phyloP scores from a whole-genome alignment of 2,797 vertebrate genomes.

The Sparidentex hasta region DNA sequence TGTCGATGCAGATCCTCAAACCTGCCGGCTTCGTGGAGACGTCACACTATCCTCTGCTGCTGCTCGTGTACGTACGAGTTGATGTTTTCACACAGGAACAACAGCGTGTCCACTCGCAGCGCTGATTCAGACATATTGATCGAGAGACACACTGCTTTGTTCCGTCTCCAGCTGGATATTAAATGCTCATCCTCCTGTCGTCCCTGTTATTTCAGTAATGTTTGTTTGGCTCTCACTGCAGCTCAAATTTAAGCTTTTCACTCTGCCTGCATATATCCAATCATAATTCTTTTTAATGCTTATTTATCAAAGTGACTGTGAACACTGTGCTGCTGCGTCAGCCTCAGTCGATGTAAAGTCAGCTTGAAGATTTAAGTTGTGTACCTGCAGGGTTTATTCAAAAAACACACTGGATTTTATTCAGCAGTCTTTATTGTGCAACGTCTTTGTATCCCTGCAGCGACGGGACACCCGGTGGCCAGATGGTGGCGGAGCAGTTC shows the following conservation, averaged over 20 bases:
- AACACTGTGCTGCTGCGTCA: neutral
- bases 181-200: slow-evolving; percentile 37
- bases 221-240: slow-evolving; percentile 15
- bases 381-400: neutral
- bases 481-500: slow-evolving; percentile 92
- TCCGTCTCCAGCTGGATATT: slow-evolving; percentile 23
- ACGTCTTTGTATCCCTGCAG: slow-evolving; percentile 56
- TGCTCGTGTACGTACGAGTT: slow-evolving; percentile 91
- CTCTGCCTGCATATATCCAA: neutral
- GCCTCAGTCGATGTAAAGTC: neutral
- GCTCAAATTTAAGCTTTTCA: slow-evolving; percentile 5
- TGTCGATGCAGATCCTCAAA: slow-evolving; percentile 95
- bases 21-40: slow-evolving; percentile 92
- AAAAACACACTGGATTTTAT: too few relatives aligned
- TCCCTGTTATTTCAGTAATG: slow-evolving; percentile 39
- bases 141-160: slow-evolving; percentile 15
- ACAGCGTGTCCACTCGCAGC: neutral
- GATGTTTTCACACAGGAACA: neutral
- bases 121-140: slow-evolving; percentile 47
- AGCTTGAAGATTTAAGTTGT: too few relatives aligned
- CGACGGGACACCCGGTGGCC: slow-evolving; percentile 92
- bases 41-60: slow-evolving; percentile 92
- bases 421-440: neutral
- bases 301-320: neutral
- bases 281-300: neutral